phyloP scores from a whole-genome alignment of 2,888 invertebrate species.

The Clivina fossor region DNA sequence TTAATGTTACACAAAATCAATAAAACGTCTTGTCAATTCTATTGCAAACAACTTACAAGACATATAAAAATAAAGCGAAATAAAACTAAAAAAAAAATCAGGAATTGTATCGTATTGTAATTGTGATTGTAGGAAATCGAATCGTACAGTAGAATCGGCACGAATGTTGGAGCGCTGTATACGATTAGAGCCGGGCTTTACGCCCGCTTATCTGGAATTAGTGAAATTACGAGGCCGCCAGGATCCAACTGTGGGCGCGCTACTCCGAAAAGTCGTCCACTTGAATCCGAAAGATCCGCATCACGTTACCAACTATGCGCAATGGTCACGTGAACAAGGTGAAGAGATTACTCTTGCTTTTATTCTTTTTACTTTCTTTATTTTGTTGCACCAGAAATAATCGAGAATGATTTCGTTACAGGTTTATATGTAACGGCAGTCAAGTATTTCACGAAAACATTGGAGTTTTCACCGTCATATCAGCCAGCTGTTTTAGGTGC shows the following conservation, averaged over 20 bases:
- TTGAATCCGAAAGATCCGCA: constrained; percentile 70
- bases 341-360: no score
- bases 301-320: constrained; percentile 69
- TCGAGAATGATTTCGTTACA: constrained; percentile 44
- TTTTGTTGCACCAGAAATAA: no score
- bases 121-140: constrained; percentile 63
- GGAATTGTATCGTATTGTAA: no score
- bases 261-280: constrained; percentile 64
- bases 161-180: constrained; percentile 71
- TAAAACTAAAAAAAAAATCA: no score
- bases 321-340: constrained; percentile 71
- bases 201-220: constrained; percentile 69
- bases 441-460: constrained; percentile 59
- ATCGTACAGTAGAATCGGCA: constrained; percentile 65
- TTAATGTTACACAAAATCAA: no score
- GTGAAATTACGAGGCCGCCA: constrained; percentile 60
- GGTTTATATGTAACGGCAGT: constrained; percentile 58
- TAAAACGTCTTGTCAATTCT: no score
- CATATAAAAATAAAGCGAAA: no score
- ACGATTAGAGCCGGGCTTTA: constrained; percentile 66
- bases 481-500: constrained; percentile 62
- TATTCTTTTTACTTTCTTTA: no score
- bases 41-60: no score
- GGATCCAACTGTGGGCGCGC: constrained; percentile 58
- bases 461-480: constrained; percentile 58